Percentiles rank a stretch among this genome's conserved stretches.
Evolutionary conservation across 1,140 invertebrate species (phyloP).

Genomic region (Octopus bimaculoides): DNA sequence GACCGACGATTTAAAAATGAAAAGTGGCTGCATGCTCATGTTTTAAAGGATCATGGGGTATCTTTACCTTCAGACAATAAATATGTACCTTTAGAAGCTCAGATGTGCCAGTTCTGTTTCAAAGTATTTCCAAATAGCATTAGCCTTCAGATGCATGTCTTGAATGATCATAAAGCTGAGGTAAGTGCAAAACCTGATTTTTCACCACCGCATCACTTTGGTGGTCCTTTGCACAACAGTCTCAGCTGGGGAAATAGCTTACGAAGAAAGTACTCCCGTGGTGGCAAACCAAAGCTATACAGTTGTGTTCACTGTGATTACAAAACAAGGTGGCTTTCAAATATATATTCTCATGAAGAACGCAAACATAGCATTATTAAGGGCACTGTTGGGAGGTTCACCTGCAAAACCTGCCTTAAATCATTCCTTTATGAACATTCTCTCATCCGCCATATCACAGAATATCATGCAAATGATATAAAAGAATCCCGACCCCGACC

Average conservation of each 20-base stretch:
- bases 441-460: constrained; percentile 45
- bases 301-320: constrained; percentile 86
- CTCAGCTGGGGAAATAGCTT: constrained; percentile 18
- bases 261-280: constrained; percentile 20
- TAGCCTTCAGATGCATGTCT: constrained; percentile 62
- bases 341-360: constrained; percentile 86
- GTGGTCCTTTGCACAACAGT: neutral
- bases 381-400: constrained; percentile 26
- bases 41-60: constrained; percentile 75
- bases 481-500: neutral
- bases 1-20: constrained; percentile 81
- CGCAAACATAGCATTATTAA: constrained; percentile 56
- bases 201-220: neutral
- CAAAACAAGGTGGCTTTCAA: constrained; percentile 82
- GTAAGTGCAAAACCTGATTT: constrained; percentile 42
- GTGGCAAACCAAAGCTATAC: constrained; percentile 68
- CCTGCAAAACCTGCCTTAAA: constrained; percentile 49
- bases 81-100: constrained; percentile 30
- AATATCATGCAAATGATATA: neutral
- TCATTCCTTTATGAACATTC: constrained; percentile 49
- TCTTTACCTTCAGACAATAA: constrained; percentile 25
- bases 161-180: constrained; percentile 60
- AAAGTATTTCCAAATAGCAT: constrained; percentile 59
- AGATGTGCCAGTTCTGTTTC: constrained; percentile 60
- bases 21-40: constrained; percentile 86